Evolutionary conservation across 2,797 vertebrate species (phyloP).

Genomic region (Cryptoprocta ferox): DNA sequence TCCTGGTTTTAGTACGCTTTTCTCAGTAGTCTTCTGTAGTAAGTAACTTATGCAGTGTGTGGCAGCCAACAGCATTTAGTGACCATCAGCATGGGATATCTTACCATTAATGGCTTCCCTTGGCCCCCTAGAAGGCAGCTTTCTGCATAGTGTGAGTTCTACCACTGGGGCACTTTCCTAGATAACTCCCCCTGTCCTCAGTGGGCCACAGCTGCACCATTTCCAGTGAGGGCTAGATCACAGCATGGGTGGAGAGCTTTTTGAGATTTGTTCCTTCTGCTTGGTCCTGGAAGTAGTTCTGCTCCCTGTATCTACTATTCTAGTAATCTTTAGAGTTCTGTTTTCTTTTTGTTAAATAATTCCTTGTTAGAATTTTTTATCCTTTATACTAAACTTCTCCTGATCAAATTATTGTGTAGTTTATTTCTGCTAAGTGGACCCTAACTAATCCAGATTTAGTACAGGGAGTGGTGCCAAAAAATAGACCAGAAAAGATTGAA

Average conservation of each 20-base stretch:
- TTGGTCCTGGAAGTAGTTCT: background rate
- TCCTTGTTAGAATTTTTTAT: background rate
- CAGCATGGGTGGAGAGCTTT: background rate
- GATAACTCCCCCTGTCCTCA: background rate
- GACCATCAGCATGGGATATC: background rate
- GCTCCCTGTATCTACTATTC: background rate
- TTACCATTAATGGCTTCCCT: background rate
- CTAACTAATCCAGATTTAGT: background rate
- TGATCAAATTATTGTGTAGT: background rate
- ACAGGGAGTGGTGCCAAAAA: background rate
- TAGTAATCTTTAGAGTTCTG: background rate
- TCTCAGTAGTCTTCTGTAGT: background rate
- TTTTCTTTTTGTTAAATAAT: background rate
- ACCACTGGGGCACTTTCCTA: background rate
- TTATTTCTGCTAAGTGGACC: background rate
- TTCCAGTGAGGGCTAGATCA: background rate
- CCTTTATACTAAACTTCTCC: background rate
- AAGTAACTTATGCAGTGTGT: background rate
- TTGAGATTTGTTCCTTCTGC: background rate
- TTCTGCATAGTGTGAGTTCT: background rate
- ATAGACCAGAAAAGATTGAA: background rate
- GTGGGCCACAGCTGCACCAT: background rate
- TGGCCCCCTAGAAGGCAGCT: background rate
- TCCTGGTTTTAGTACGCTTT: background rate
- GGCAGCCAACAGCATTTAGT: background rate